Evolutionary conservation across 1,140 invertebrate genomes (phyloP), one percentile per base, ranked within the genome.

Genomic region (Zaprionus ghesquierei): DNA sequence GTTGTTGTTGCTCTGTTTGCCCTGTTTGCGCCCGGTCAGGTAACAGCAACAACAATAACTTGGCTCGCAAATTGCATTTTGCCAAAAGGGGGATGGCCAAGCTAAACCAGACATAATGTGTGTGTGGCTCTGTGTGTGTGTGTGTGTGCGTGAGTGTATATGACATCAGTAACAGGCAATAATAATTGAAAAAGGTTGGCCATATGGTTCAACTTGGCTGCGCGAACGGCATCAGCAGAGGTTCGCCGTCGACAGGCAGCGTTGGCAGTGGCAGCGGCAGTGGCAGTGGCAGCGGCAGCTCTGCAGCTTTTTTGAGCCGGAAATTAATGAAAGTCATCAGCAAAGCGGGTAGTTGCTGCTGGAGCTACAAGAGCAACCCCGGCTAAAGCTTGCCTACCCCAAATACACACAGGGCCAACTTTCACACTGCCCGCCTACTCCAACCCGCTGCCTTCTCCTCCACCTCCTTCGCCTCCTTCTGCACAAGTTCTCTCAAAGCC

Each of bases 251-350:
- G 38, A 1, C 25, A 5, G 38, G 6, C 46, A 23, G 27, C 38
- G 12, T 13, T 41, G 38, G n/a, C 25, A 5, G 3, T 44, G 38
- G 6, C 46, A 23, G 27, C 38, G 13, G 46, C 12, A 9, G 20
- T n/a, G 23, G 20, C 22, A 0, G 2, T 20, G 15, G 20, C 38
- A 18, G n/a, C 18, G n/a, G n/a, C 44, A 49, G 22, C 35, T 41
- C 6, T 46, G 46, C 60, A 51, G 60, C 35, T 64, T 64, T 64
- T 51, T 63, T 38, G 33, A 3, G 41, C 51, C 68, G 27, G 23
- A 70, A 63, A 70, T 70, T 70, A 63, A 70, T 50, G 68, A 70
- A 70, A 70, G 66, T 69, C 66, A 69, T 69, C 59, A 44, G 25
- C 44, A n/a, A n/a, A n/a, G 13, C 63, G 51, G 51, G 63, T 66